Conservation (phyloP, 2,113 vertebrate species). For the Cyprinus carpio region DNA sequence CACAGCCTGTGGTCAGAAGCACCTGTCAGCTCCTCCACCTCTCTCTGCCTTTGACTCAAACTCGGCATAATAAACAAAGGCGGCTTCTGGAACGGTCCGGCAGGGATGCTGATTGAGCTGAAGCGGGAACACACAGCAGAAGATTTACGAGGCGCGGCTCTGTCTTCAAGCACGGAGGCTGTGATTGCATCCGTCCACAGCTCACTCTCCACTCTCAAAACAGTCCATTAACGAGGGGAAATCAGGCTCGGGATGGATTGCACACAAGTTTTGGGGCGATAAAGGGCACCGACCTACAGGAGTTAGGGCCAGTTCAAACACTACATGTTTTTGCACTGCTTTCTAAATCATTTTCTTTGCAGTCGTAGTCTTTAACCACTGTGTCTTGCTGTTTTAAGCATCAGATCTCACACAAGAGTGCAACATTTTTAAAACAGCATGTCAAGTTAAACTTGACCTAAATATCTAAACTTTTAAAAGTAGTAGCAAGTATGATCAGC, state of each 20-base stretch:
- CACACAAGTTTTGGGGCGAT: conserved; percentile 56
- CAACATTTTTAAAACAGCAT: neutral
- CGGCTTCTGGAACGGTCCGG: conserved; percentile 53
- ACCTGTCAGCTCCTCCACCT: conserved; percentile 66
- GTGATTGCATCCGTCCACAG: conserved; percentile 67
- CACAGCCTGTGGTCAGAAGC: conserved; percentile 61
- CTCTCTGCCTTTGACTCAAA: conserved; percentile 61
- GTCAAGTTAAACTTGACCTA: neutral
- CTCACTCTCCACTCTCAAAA: conserved; percentile 60
- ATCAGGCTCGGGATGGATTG: conserved; percentile 60
- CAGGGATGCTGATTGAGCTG: conserved; percentile 65
- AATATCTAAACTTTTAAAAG: neutral
- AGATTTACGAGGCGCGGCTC: conserved; percentile 40
- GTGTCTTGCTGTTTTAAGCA: neutral
- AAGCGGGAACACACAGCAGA: conserved; percentile 56
- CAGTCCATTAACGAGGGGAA: conserved; percentile 66
- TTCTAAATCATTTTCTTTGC: neutral
- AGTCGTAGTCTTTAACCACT: neutral
- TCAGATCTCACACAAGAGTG: neutral
- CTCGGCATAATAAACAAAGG: conserved; percentile 71
- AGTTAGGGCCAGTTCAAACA: conserved; percentile 29
- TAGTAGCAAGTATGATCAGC: too few species aligned
- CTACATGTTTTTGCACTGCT: neutral
- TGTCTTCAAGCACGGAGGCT: conserved; percentile 53
- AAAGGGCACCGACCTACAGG: conserved; percentile 51